A percentile compares a stretch with the other conserved stretches of the same genome.
phyloP scores from a whole-genome alignment of 2,113 vertebrate genomes.

The Brachyhypopomus occidentalis region DNA sequence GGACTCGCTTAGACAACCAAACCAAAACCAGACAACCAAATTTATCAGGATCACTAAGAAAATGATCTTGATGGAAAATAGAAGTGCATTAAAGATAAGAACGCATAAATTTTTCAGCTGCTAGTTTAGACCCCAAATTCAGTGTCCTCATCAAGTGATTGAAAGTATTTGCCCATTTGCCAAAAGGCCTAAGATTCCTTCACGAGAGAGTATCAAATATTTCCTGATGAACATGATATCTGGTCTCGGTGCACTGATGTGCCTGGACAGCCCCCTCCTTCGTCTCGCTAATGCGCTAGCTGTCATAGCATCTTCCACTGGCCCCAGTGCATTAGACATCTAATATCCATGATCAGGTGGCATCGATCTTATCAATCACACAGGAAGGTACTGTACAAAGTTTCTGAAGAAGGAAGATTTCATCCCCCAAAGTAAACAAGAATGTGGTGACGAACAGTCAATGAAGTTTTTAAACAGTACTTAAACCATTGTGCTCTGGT shows the following conservation, averaged over 20 bases:
- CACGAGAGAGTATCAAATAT: constrained; percentile 47
- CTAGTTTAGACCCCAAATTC: background rate
- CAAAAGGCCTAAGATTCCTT: constrained; percentile 50
- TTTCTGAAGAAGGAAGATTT: constrained; percentile 25
- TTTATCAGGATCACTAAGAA: background rate
- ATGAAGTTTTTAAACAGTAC: constrained; percentile 1
- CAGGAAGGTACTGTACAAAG: constrained; percentile 35
- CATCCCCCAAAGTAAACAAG: background rate
- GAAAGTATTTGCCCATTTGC: constrained; percentile 45
- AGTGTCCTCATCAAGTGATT: constrained; percentile 41
- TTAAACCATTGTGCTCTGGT: background rate
- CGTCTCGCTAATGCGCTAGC: constrained; percentile 67
- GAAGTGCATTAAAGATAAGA: background rate
- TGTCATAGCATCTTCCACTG: constrained; percentile 72
- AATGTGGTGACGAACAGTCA: constrained; percentile 9
- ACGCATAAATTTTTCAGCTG: constrained; percentile 37
- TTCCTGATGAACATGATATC: constrained; percentile 67
- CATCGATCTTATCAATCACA: constrained; percentile 71
- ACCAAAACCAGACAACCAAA: too few relatives aligned
- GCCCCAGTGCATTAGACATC: constrained; percentile 76
- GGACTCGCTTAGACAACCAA: background rate
- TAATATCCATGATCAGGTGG: constrained; percentile 76
- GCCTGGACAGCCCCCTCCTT: constrained; percentile 61
- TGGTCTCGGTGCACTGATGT: constrained; percentile 66
- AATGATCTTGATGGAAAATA: background rate